Conservation (phyloP, 2,888 invertebrate species). For the Pseudeuparius sepicola region DNA sequence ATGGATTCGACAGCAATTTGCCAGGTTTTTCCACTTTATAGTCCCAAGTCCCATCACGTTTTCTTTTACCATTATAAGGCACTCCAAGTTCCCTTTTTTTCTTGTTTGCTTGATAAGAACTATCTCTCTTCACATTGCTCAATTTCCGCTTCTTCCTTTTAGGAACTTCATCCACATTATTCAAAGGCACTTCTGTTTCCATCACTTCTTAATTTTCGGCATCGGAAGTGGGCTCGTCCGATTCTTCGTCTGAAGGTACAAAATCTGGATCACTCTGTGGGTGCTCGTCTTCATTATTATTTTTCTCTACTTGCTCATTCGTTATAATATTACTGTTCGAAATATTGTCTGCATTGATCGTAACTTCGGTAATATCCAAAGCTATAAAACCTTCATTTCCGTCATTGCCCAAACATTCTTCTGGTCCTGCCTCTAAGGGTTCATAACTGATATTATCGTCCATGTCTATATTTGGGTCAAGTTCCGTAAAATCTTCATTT, state of each 20-base stretch:
- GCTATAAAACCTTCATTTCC: constrained; percentile 1
- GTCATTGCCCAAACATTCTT: constrained; percentile 1
- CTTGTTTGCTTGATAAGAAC: constrained; percentile 2
- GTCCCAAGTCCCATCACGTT: constrained; percentile 7
- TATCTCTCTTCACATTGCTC: constrained; percentile 3
- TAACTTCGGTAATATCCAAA: background rate
- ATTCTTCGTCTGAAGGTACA: constrained; percentile 2
- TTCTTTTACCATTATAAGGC: constrained; percentile 4
- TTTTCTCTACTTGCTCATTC: background rate
- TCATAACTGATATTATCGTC: constrained; percentile 2
- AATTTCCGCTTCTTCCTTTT: constrained; percentile 3
- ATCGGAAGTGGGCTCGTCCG: constrained; percentile 1
- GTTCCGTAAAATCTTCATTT: too few species aligned
- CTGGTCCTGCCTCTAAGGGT: constrained; percentile 2
- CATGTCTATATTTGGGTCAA: constrained; percentile 1
- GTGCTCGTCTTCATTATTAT: constrained; percentile 2
- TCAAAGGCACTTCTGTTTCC: constrained; percentile 2
- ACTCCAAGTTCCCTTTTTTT: constrained; percentile 5
- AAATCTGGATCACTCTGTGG: constrained; percentile 4
- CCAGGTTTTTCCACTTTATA: constrained; percentile 7
- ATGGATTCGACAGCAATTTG: constrained; percentile 6
- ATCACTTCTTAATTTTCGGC: constrained; percentile 1
- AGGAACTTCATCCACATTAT: background rate
- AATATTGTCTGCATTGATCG: constrained; percentile 1
- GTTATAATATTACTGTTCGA: constrained; percentile 3